Evolutionary conservation across 2,888 invertebrate genomes (phyloP), one percentile per base, ranked within the genome.

Genomic region (Brenthis daphne): DNA sequence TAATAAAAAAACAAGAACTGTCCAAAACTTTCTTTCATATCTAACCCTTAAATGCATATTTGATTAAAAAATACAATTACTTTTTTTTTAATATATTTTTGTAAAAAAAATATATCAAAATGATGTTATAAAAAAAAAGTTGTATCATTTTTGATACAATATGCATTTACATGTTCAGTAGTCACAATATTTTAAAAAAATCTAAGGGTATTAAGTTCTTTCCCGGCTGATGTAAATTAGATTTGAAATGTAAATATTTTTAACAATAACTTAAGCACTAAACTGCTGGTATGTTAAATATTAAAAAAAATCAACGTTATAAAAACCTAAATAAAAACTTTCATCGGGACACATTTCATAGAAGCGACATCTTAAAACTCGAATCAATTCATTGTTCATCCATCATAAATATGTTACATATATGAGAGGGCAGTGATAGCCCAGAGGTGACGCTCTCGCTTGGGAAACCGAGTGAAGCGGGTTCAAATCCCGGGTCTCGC

Each of bases 261-360:
- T 63, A 50, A 53, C 61, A 53, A 53, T 33, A 51, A 53, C 37
- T 63, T 63, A 63, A 51, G 53, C 51, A 63, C 63, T 53, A 53
- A 43, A 43, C 8, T 51, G 51, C 51, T 20, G 33, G 63, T 14
- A 53, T 51, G 20, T 63, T 53, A 53, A 37, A 53, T 37, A 33
- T 37, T 14, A 50, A n/a, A 51, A 61, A 53, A 58, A 37, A 63
- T 33, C 53, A 53, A 63, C 33, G 37, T 14, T 53, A 63, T 53
- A 29, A 63, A 43, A 60, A 51, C 37, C 16, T 20, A 37, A 20
- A 37, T 53, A 63, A 53, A 63, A 37, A 12, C 51, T 53, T 16
- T 53, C 53, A 53, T 13, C 2, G 54, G 63, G 43, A 63, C 43
- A n/a, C n/a, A n/a, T n/a, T n/a, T n/a, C n/a, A 20, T 54, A 37